Evolutionary conservation across 2,888 invertebrate species (phyloP).

Genomic region (Aproaerema taeniolella): DNA sequence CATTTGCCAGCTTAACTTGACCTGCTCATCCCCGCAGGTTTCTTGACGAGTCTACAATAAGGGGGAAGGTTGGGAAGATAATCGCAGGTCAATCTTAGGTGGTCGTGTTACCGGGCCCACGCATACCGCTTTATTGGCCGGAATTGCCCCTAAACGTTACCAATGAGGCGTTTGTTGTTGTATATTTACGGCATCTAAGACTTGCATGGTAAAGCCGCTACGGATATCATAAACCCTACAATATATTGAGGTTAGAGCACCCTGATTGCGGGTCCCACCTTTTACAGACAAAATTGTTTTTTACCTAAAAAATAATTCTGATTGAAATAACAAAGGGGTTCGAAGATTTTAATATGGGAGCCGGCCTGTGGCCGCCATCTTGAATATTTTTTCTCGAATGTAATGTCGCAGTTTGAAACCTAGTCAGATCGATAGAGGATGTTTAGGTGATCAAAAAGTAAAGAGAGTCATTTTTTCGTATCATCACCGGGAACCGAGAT

Average conservation of each 20-base stretch:
- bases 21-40: slow-evolving; percentile 20
- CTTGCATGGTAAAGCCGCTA: slow-evolving; percentile 44
- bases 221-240: slow-evolving; percentile 52
- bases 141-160: slow-evolving; percentile 74
- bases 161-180: slow-evolving; percentile 69
- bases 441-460: too few species aligned
- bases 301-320: slow-evolving; percentile 4
- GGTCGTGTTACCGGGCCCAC: slow-evolving; percentile 57
- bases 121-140: slow-evolving; percentile 66
- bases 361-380: too few species aligned
- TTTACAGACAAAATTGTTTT: slow-evolving; percentile 19
- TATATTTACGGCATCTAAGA: slow-evolving; percentile 63
- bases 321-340: slow-evolving; percentile 8
- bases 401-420: too few species aligned
- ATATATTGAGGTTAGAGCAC: slow-evolving; percentile 43
- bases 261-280: slow-evolving; percentile 26
- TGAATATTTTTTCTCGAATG: too few species aligned
- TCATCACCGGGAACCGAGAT: too few species aligned
- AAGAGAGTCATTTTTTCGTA: too few species aligned
- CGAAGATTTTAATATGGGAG: too few species aligned
- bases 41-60: slow-evolving; percentile 14
- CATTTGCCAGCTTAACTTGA: slow-evolving; percentile 31
- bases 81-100: slow-evolving; percentile 37
- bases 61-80: slow-evolving; percentile 22
- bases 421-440: too few species aligned